phyloP scores from a whole-genome alignment of 2,888 invertebrate species.

The Drosophila testacea region DNA sequence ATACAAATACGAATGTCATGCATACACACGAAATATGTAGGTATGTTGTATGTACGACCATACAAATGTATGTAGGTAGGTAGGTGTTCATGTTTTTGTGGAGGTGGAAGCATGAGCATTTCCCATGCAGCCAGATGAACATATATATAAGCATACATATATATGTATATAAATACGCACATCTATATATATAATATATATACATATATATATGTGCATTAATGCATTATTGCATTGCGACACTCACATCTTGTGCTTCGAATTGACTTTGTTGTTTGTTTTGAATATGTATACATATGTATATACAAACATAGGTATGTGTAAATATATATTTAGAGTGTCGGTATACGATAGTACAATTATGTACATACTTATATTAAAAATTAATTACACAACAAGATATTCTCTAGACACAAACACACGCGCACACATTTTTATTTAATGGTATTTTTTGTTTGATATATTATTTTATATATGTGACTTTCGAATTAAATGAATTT shows the following conservation, averaged over 20 bases:
- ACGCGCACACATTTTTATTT: constrained; percentile 6
- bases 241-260: constrained; percentile 29
- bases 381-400: constrained; percentile 43
- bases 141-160: neutral
- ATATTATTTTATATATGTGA: constrained; percentile 20
- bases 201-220: too few relatives aligned
- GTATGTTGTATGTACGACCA: constrained; percentile 7
- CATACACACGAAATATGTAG: constrained; percentile 39
- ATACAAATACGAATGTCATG: constrained; percentile 26
- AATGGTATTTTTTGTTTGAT: neutral
- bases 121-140: constrained; percentile 1
- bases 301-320: neutral
- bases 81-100: constrained; percentile 6
- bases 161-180: neutral
- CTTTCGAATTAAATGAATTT: constrained; percentile 51
- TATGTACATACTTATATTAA: constrained; percentile 3
- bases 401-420: constrained; percentile 22
- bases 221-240: too few relatives aligned
- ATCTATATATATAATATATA: neutral
- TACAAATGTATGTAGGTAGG: constrained; percentile 5
- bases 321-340: neutral
- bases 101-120: constrained; percentile 7
- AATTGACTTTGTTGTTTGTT: constrained; percentile 25
- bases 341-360: neutral
- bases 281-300: constrained; percentile 1